These are phyloP conservation scores for Melipona bicolor DNA, from an alignment of 2,888 invertebrate species.

Conservation along the genomic window DNA sequence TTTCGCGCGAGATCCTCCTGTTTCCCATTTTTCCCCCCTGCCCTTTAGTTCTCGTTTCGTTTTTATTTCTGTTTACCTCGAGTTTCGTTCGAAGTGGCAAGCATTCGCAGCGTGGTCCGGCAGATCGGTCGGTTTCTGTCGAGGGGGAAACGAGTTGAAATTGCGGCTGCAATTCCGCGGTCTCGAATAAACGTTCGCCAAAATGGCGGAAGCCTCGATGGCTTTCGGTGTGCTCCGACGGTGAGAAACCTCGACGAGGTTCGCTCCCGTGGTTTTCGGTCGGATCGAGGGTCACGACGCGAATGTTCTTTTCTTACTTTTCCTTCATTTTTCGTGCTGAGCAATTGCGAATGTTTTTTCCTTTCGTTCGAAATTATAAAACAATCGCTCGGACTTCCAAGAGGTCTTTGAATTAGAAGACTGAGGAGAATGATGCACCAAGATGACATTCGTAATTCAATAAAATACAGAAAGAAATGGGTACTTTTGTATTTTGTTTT, in stretches of 20 bases:
- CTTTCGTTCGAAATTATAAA: background rate
- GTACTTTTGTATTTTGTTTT: background rate
- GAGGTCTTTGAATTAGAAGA: background rate
- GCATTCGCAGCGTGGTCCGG: background rate
- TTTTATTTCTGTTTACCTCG: background rate
- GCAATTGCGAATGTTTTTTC: background rate
- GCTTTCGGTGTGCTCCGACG: slow-evolving; percentile 30
- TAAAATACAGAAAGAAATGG: background rate
- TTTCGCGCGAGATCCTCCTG: background rate
- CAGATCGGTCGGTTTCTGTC: background rate
- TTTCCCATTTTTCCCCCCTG: slow-evolving; percentile 4
- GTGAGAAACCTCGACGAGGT: slow-evolving; percentile 5
- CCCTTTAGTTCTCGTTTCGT: background rate
- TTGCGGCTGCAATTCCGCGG: slow-evolving; percentile 38
- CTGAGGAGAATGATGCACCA: background rate
- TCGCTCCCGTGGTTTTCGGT: background rate
- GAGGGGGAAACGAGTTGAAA: slow-evolving; percentile 24
- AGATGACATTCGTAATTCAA: background rate
- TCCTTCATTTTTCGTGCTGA: background rate
- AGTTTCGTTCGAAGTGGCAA: too few relatives aligned
- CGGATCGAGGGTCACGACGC: background rate
- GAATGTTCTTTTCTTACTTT: background rate
- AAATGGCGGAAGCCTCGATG: slow-evolving; percentile 14
- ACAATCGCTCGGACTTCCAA: too few relatives aligned
- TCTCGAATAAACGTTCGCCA: slow-evolving; percentile 8